Base-by-base conservation (phyloP, 2,113 vertebrate species). In the Scomber japonicus region DNA sequence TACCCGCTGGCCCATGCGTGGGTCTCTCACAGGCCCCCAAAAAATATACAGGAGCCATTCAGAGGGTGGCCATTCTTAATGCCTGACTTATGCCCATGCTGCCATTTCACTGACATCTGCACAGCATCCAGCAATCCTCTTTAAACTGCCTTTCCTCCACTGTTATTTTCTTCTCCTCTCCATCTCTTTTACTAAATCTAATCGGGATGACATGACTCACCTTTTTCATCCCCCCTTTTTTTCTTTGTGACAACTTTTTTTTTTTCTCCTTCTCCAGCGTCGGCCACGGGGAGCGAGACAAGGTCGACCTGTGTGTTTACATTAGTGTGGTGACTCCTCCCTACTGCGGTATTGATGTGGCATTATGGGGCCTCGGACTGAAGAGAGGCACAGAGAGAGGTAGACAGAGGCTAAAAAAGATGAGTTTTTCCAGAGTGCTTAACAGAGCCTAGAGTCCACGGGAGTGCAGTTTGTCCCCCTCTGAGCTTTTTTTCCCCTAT, bases 341-440 rank as follows among this genome's bases (percentile, higher is more conserved):
- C 96, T 78, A 94, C 95, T 94, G 96, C 76, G 95, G 94, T 92
- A 95, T 94, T 96, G 94, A 96, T 90, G 94, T 86, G 88, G 92
- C 92, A 85, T 94, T 95, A 94, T 91, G 90, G 71, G 63, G 81
- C 94, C 92, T 78, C 56, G 94, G 93, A 92, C 88, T 85, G 88
- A 73, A 12, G 78, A 66, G 63, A 66, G 63, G 54, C 81, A 19
- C 71, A 13, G 60, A 72, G 60, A 72, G 67, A 82, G 71, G 40
- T 8, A 24, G 61, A 76, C 24, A 5, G 46, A 71, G 7, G 30
- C 48, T 35, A 30, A 35, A 24, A 88, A 78, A 84, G 75, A 89
- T 86, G 83, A 81, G 81, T 83, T 84, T 27, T 61, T 87, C 87
- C 88, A 91, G 69, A 82, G 89, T 80, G 80, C 86, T 94, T 89